phyloP scores from a whole-genome alignment of 2,113 vertebrate species.

The Diadophis punctatus region DNA sequence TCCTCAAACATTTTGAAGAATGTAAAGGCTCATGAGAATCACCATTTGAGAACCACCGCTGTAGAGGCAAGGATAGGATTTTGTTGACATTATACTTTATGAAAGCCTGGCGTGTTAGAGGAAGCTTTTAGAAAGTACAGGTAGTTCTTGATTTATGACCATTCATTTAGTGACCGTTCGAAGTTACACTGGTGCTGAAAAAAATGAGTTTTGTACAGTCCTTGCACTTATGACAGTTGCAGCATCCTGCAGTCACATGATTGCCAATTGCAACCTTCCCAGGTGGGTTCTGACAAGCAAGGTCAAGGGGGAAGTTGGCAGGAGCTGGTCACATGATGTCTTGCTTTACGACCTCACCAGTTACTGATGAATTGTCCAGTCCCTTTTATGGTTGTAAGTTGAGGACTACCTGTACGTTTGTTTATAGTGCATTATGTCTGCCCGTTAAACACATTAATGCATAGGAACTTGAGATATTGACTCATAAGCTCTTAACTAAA shows the following conservation, averaged over 20 bases:
- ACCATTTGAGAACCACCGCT: not conserved
- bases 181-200: not conserved
- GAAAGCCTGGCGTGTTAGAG: not conserved
- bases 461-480: not conserved
- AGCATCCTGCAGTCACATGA: not conserved
- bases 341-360: not conserved
- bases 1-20: not conserved
- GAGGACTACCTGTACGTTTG: not conserved
- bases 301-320: not conserved
- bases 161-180: not conserved
- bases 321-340: not conserved
- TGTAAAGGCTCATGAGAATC: not conserved
- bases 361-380: not conserved
- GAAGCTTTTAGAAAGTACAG: not conserved
- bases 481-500: not conserved
- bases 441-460: not conserved
- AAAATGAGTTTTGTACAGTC: not conserved
- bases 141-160: not conserved
- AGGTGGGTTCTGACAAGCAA: not conserved
- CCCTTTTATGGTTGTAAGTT: not conserved
- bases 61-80: not conserved
- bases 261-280: not conserved
- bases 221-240: not conserved
- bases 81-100: not conserved
- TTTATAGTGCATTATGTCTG: not conserved